Percentiles rank a stretch among this genome's conserved stretches.
Conservation (phyloP, 2,113 vertebrate species). For the Alligator mississippiensis region DNA sequence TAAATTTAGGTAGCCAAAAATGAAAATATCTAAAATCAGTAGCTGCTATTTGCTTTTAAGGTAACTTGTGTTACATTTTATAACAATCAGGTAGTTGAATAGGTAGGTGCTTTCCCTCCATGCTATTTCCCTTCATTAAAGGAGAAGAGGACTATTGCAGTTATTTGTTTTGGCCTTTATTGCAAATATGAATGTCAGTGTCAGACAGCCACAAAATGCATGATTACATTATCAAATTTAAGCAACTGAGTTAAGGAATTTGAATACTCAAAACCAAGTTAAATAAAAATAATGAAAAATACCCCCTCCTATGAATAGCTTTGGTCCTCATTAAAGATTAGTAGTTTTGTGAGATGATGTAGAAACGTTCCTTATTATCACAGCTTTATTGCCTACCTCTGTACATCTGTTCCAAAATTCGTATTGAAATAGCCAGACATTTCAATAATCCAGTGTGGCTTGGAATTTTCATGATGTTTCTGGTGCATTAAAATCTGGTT, state of each 20-base stretch:
- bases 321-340: slow-evolving; percentile 78
- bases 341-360: slow-evolving; percentile 80
- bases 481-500: slow-evolving; percentile 79
- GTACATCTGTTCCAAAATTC: slow-evolving; percentile 84
- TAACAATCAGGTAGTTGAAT: background rate
- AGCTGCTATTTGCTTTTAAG: background rate
- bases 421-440: slow-evolving; percentile 80
- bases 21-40: background rate
- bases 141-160: background rate
- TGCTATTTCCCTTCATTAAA: background rate
- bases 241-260: background rate
- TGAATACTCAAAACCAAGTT: background rate
- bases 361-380: slow-evolving; percentile 85
- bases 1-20: background rate
- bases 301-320: slow-evolving; percentile 48
- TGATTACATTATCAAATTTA: slow-evolving; percentile 39
- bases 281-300: slow-evolving; percentile 68
- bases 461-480: slow-evolving; percentile 84
- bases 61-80: background rate
- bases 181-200: background rate
- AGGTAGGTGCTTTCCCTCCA: background rate
- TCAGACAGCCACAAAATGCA: slow-evolving; percentile 36
- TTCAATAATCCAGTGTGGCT: slow-evolving; percentile 79
- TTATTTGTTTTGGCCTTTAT: slow-evolving; percentile 2
- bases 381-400: slow-evolving; percentile 82